phyloP scores from a whole-genome alignment of 2,888 invertebrate species.

The Melitaea athalia region DNA sequence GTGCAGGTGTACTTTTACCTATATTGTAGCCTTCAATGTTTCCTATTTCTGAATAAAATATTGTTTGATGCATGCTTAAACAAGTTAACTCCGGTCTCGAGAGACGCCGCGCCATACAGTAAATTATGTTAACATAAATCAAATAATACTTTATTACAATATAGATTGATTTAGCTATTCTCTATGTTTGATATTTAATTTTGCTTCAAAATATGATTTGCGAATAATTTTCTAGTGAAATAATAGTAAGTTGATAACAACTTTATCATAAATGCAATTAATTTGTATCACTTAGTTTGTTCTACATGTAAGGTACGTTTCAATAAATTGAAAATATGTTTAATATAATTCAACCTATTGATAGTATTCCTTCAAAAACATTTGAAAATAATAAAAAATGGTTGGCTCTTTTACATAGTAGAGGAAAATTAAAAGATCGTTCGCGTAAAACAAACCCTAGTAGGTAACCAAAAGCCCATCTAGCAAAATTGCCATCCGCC shows the following conservation, averaged over 20 bases:
- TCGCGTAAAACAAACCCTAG: conserved; percentile 62
- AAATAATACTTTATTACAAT: conserved; percentile 23
- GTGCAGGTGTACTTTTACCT: conserved; percentile 51
- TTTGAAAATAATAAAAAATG: not conserved
- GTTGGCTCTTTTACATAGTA: conserved; percentile 22
- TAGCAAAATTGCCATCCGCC: conserved; percentile 79
- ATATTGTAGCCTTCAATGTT: conserved; percentile 50
- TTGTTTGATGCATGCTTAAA: conserved; percentile 49
- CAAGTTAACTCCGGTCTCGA: conserved; percentile 35
- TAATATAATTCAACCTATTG: no score
- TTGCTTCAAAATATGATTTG: not conserved
- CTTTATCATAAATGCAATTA: not conserved
- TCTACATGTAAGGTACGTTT: not conserved
- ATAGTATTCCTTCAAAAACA: not conserved
- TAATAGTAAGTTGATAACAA: no score
- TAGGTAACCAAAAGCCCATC: conserved; percentile 76
- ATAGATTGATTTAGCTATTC: not conserved
- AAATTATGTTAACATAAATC: conserved; percentile 32
- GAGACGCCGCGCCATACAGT: conserved; percentile 32
- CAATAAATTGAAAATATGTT: not conserved
- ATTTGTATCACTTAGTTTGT: not conserved
- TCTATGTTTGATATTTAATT: not conserved
- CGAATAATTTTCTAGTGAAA: not conserved
- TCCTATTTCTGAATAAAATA: conserved; percentile 47
- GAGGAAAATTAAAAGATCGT: conserved; percentile 70